Evolutionary conservation across 1,140 invertebrate species (phyloP).

Genomic region (Phocides pigmalion): DNA sequence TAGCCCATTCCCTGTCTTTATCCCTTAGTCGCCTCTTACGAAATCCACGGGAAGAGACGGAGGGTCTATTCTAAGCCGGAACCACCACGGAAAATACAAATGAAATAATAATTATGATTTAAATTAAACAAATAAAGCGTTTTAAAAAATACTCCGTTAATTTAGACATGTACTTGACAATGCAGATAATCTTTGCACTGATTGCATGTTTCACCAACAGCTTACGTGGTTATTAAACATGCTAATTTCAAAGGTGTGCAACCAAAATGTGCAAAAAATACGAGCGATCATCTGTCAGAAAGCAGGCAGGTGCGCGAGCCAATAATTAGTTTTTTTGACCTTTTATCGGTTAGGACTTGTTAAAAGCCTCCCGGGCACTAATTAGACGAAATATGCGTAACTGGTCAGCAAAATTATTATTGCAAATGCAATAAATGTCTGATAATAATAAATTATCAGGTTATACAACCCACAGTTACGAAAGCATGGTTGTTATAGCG

Average conservation of each 20-base stretch:
- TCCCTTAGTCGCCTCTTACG: too few species aligned
- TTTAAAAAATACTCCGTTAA: too few species aligned
- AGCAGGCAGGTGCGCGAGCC: slow-evolving; percentile 19
- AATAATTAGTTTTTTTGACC: slow-evolving; percentile 10
- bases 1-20: too few species aligned
- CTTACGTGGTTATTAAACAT: slow-evolving; percentile 15
- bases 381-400: slow-evolving; percentile 6
- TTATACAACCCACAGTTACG: background rate
- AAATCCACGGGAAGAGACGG: too few species aligned
- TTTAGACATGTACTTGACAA: too few species aligned
- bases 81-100: too few species aligned
- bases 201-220: slow-evolving; percentile 14
- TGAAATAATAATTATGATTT: too few species aligned
- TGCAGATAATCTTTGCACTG: slow-evolving; percentile 1
- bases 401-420: background rate
- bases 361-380: background rate
- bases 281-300: slow-evolving; percentile 37
- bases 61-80: too few species aligned
- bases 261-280: slow-evolving; percentile 17
- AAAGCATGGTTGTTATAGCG: too few species aligned
- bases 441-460: background rate
- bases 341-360: slow-evolving; percentile 14
- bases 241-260: slow-evolving; percentile 35
- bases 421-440: background rate
- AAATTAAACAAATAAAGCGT: too few species aligned